Evolutionary conservation across 1,140 invertebrate species (phyloP).

Genomic region (Latrodectus geometricus): DNA sequence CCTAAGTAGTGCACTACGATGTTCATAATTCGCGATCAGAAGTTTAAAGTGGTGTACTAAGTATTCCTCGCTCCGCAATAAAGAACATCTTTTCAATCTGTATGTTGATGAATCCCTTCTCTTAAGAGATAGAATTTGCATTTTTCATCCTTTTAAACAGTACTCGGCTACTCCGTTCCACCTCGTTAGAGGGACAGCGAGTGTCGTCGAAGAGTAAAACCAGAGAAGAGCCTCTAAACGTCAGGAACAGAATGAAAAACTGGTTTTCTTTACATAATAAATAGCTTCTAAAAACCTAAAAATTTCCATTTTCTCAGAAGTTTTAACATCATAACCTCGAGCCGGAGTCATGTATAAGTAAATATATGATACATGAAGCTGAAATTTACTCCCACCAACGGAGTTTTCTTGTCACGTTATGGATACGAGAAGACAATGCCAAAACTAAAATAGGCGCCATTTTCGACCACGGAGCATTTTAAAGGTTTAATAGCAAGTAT

Average conservation of each 20-base stretch:
- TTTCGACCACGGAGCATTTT: neutral
- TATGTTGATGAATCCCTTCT: too few relatives aligned
- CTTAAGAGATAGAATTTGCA: too few relatives aligned
- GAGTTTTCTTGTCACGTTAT: neutral
- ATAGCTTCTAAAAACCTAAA: neutral
- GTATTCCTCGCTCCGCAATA: too few relatives aligned
- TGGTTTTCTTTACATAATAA: constrained; percentile 1
- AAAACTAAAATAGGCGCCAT: neutral
- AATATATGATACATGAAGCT: neutral
- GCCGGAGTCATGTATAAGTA: neutral
- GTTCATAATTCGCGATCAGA: too few relatives aligned
- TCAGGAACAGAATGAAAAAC: neutral
- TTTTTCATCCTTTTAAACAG: too few relatives aligned
- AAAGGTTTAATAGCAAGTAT: too few relatives aligned
- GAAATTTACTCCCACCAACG: neutral
- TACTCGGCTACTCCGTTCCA: neutral
- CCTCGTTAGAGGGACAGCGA: neutral
- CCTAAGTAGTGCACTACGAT: too few relatives aligned
- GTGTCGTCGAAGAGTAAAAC: neutral
- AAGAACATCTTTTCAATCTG: too few relatives aligned
- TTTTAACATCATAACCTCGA: neutral
- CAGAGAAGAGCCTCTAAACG: neutral
- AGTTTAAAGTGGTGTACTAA: too few relatives aligned
- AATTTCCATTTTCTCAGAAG: neutral
- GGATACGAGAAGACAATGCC: neutral